phyloP scores from a whole-genome alignment of 2,797 vertebrate species.

The Pseudochaenichthys georgianus region DNA sequence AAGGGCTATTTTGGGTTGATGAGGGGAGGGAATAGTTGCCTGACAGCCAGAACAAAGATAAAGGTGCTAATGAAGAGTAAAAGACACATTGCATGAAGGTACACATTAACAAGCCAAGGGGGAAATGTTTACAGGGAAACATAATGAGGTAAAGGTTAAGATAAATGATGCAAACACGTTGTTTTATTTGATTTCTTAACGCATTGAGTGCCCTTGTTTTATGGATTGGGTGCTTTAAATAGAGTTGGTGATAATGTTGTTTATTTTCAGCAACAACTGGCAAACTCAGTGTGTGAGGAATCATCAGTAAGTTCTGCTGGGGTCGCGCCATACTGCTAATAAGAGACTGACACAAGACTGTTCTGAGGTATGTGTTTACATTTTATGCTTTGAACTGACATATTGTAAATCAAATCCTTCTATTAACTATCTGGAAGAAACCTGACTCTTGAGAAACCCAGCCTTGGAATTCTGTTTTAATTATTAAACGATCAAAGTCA shows the following conservation, averaged over 20 bases:
- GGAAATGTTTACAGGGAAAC: conserved; percentile 26
- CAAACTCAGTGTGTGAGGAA: conserved; percentile 1
- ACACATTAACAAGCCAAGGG: conserved; percentile 21
- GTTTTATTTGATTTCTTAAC: neutral
- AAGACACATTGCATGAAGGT: conserved; percentile 26
- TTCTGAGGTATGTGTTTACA: conserved; percentile 6
- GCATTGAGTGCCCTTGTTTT: neutral
- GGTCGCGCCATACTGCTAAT: no score
- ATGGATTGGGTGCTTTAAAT: conserved; percentile 17
- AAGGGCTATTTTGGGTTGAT: conserved; percentile 52
- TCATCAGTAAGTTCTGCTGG: neutral
- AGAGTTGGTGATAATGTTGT: conserved; percentile 19
- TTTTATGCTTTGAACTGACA: neutral
- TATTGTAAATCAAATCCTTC: neutral
- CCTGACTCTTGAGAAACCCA: neutral
- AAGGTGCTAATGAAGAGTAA: conserved; percentile 29
- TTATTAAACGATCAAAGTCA: neutral
- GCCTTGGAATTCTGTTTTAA: neutral
- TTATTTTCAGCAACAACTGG: conserved; percentile 28
- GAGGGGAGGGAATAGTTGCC: conserved; percentile 45
- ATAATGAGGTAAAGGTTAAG: neutral
- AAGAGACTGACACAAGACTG: conserved; percentile 29
- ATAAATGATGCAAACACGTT: neutral
- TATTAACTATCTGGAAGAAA: neutral
- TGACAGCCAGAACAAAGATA: conserved; percentile 54